These are phyloP conservation scores for Drosophila infuscata DNA, from an alignment of 2,888 invertebrate genomes.

Conservation along the genomic window DNA sequence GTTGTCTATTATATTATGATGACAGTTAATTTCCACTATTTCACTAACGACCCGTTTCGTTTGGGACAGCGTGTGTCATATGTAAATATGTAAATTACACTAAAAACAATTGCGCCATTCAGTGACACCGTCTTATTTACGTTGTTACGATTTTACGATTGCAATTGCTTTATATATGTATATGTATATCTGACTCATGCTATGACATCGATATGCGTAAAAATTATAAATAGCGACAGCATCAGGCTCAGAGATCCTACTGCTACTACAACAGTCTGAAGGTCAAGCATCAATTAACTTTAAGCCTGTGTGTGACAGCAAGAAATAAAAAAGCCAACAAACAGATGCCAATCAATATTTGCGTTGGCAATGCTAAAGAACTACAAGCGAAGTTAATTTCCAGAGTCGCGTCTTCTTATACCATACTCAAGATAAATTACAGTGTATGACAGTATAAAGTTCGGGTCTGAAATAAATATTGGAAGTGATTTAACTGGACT, in stretches of 20 bases:
- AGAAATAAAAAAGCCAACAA: background rate
- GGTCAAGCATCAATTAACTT: slow-evolving; percentile 32
- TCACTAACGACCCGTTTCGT: background rate
- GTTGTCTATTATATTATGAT: slow-evolving; percentile 23
- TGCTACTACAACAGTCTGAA: slow-evolving; percentile 4
- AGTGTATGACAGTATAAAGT: slow-evolving; percentile 10
- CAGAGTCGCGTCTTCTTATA: background rate
- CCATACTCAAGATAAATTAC: background rate
- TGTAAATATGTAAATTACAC: slow-evolving; percentile 39
- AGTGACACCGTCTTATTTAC: slow-evolving; percentile 36
- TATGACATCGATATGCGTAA: slow-evolving; percentile 20
- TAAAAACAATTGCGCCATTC: slow-evolving; percentile 22
- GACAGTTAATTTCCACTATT: slow-evolving; percentile 25
- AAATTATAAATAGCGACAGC: slow-evolving; percentile 3
- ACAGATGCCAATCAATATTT: background rate
- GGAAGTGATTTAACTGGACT: slow-evolving; percentile 1
- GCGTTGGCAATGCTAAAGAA: background rate
- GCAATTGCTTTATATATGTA: background rate
- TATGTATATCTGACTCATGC: slow-evolving; percentile 35
- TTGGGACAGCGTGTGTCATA: slow-evolving; percentile 26
- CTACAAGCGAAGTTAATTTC: too few relatives aligned
- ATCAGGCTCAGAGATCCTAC: slow-evolving; percentile 1
- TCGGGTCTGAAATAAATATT: slow-evolving; percentile 1
- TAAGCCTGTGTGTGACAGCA: slow-evolving; percentile 2
- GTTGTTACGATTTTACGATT: slow-evolving; percentile 14